Conservation (phyloP, 1,140 invertebrate species). For the Dendroctonus valens region DNA sequence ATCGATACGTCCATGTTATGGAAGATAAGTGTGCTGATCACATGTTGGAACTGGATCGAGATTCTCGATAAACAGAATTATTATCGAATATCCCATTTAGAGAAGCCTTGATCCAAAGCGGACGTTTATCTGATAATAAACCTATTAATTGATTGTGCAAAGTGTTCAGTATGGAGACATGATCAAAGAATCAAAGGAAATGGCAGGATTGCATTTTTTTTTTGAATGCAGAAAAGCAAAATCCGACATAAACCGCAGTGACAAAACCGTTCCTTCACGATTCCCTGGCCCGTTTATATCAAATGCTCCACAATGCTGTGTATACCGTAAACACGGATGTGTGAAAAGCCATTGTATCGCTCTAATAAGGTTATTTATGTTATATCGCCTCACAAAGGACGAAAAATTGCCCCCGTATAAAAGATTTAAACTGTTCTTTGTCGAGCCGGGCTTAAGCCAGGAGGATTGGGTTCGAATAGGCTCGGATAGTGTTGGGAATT, state of each 20-base stretch:
- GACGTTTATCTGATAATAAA: no score
- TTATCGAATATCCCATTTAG: no score
- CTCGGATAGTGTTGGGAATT: slow-evolving; percentile 24
- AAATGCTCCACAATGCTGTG: slow-evolving; percentile 21
- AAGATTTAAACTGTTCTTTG: slow-evolving; percentile 33
- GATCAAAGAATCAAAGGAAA: no score
- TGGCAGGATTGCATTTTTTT: no score
- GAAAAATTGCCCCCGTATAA: slow-evolving; percentile 30
- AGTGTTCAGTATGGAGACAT: no score
- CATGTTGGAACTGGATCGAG: no score
- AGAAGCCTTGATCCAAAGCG: no score
- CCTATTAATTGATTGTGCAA: no score
- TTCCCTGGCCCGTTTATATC: slow-evolving; percentile 19
- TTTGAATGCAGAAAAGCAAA: neutral
- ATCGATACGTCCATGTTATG: no score
- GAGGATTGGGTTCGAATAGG: slow-evolving; percentile 13
- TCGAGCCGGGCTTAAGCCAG: slow-evolving; percentile 18
- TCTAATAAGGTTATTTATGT: slow-evolving; percentile 37
- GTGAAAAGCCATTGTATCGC: slow-evolving; percentile 34
- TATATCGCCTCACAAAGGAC: slow-evolving; percentile 34
- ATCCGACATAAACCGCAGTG: neutral
- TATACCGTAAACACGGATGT: slow-evolving; percentile 35
- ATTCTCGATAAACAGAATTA: no score
- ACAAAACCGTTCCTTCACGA: slow-evolving; percentile 8
- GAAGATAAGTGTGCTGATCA: no score